Conservation (phyloP, 1,140 invertebrate species). For the Agrypnia vestita region DNA sequence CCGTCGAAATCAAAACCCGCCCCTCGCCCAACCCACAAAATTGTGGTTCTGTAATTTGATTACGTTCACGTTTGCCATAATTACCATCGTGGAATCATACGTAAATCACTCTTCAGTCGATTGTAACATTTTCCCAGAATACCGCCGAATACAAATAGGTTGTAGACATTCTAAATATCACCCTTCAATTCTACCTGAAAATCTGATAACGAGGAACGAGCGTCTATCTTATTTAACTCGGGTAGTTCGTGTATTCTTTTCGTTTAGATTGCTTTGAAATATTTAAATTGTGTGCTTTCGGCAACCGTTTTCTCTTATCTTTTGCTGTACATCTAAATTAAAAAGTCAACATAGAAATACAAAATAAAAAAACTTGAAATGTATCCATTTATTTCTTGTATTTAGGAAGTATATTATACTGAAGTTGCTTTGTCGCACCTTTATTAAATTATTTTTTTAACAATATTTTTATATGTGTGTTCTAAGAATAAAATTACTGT, state of each 20-base stretch:
- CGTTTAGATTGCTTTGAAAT: neutral
- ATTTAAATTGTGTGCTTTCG: constrained; percentile 16
- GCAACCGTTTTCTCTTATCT: neutral
- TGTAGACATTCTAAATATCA: constrained; percentile 40
- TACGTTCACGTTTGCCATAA: constrained; percentile 37
- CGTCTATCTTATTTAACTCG: constrained; percentile 23
- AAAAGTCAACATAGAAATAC: no score
- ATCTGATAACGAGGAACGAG: constrained; percentile 17
- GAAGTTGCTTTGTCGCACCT: no score
- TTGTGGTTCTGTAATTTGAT: constrained; percentile 39
- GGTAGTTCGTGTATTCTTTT: constrained; percentile 20
- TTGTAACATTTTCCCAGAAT: constrained; percentile 24
- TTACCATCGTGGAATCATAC: constrained; percentile 29
- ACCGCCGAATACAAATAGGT: constrained; percentile 16
- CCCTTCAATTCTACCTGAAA: constrained; percentile 14
- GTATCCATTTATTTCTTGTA: no score
- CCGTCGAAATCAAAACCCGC: constrained; percentile 3
- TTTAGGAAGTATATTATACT: no score
- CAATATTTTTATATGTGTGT: no score
- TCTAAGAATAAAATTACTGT: no score
- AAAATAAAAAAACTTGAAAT: no score
- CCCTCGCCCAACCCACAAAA: constrained; percentile 17
- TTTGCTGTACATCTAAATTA: neutral
- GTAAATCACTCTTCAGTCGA: constrained; percentile 24
- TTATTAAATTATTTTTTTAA: no score